phyloP scores from a whole-genome alignment of 2,797 vertebrate species.

The Chiroxiphia lanceolata region DNA sequence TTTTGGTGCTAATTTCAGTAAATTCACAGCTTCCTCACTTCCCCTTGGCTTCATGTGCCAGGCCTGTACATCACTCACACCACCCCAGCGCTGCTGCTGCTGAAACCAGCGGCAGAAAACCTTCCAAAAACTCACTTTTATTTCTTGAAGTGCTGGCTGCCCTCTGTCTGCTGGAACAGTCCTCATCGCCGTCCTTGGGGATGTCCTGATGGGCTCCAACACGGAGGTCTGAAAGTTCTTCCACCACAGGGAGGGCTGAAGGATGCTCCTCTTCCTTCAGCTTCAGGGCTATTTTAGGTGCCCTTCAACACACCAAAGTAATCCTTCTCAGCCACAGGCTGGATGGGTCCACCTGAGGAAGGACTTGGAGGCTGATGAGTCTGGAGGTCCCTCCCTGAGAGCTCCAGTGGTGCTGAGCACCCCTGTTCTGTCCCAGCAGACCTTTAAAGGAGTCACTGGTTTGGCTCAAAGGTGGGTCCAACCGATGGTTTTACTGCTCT shows the following conservation, averaged over 20 bases:
- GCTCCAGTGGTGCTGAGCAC: neutral
- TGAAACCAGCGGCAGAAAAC: neutral
- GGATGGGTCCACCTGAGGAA: neutral
- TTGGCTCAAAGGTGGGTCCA: neutral
- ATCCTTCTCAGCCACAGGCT: neutral
- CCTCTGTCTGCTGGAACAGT: neutral
- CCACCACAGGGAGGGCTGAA: neutral
- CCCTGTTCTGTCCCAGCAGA: neutral
- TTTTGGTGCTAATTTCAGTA: neutral
- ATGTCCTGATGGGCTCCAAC: neutral
- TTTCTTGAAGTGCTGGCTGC: neutral
- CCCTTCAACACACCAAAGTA: accelerated
- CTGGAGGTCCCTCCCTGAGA: neutral
- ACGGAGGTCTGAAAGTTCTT: neutral
- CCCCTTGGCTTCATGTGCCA: neutral
- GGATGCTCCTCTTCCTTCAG: neutral
- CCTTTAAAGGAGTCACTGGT: neutral
- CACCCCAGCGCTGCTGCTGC: neutral
- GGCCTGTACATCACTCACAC: neutral
- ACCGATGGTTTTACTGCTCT: accelerated
- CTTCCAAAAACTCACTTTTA: neutral
- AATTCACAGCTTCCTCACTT: neutral
- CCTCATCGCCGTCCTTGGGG: accelerated
- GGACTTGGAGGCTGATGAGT: neutral
- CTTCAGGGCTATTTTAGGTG: neutral